Base-by-base conservation (phyloP, 1,140 invertebrate species). In the Saccostrea glomerata region DNA sequence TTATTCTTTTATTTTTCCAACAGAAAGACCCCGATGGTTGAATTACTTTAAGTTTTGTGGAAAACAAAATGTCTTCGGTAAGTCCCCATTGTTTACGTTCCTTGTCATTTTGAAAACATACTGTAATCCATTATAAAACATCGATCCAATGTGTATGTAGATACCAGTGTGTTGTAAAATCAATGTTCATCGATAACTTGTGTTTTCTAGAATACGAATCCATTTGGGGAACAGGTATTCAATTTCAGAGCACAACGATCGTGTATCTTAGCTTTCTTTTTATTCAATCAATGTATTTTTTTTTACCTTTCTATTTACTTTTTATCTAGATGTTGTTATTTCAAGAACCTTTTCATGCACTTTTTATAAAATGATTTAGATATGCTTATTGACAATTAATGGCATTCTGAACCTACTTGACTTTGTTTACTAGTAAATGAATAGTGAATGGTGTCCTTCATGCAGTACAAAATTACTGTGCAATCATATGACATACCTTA, bases 161-260 rank as follows among this genome's bases (percentile, higher is more conserved):
- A 15, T 11, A 30, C 13, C 13, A 30, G 25, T 13, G 30, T 15
- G 30, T 30, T 12, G 12, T 30, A 15, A 77, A 36, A 77, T 77
- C 70, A 12, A 77, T 77, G 23, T 77, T 30, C 25, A 77, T 77
- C 15, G 23, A 77, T 30, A 77, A 30, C 11, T 77, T 77, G 25
- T 77, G 70, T 77, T 30, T 77, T 77, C 23, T 77, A 77, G 70
- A 77, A 77, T 77, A 25, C 70, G 25, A 77, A 77, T 77, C 70
- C 70, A 77, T 77, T 77, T 30, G 70, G 70, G 70, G 70, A 77
- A 30, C 70, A 77, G 70, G 70, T 77, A 77, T 25, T 15, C 11
- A 30, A 77, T 36, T 77, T 77, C 70, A 77, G 30, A 77, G 70
- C 70, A 77, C 70, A 25, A 30, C 2, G 11, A 30, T 13, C 25